Evolutionary conservation across 37 sponge, comb jelly and placozoan genomes (phyloP), one percentile per base, ranked within the genome.

Genomic region (Ianthella basta): DNA sequence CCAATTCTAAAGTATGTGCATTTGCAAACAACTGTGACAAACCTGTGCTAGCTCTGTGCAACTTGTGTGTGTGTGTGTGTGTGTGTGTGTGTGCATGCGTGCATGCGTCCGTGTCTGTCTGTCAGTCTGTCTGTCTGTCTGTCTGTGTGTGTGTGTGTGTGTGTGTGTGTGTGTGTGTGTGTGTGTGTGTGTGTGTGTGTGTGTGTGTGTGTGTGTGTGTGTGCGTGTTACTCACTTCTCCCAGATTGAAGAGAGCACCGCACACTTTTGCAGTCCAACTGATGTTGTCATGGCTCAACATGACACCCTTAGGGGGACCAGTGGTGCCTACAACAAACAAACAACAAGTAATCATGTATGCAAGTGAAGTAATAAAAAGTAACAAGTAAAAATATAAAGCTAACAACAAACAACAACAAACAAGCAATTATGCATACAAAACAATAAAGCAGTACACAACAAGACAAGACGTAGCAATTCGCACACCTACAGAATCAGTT

Each of bases 211-310:
- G 50, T 8, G 50, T 44, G 50, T 44, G 50, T 8, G 8, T 44
- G 50, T 44, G 50, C 8, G 50, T 38, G 55, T 24, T 33, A 83
- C 86, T 33, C 35, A 93, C 93, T 74, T 80, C 80, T 35, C 67
- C 77, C 0, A 96, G 83, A 18, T 82, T 68, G 53, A 87, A 93
- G 64, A 89, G 72, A 0, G 59, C 61, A 54, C 80, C 60, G 64
- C 91, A 88, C 20, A 92, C 91, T 3, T 70, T 72, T n/a, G 93
- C 84, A 23, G 94, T 94, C 97, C 97, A 97, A 0, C 92, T 92
- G 81, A 92, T 38, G 83, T 97, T 97, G 79, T 97, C 98, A 68
- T 97, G 98, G 73, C 88, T 87, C 33, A 92, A 79, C 98, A 97
- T 97, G 27, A 95, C 98, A 25, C 93, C 98, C 92, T 95, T 75